phyloP scores from a whole-genome alignment of 2,113 vertebrate species.

The Trochalopteron elliotii region DNA sequence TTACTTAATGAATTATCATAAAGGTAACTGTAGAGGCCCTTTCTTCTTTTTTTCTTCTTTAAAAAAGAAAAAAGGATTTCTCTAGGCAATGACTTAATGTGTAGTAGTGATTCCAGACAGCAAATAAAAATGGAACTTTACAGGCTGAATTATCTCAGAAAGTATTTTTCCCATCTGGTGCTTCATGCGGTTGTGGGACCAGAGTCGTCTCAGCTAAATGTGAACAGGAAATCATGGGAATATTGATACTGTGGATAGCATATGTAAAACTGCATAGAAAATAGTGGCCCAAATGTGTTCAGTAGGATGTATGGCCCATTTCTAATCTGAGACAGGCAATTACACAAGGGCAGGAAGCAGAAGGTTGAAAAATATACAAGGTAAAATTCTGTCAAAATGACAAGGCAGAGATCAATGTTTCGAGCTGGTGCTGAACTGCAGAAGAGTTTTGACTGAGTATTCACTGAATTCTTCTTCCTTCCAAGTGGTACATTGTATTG shows the following conservation, averaged over 20 bases:
- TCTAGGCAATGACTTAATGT: neutral
- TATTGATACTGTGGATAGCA: neutral
- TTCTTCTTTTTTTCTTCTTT: neutral
- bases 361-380: neutral
- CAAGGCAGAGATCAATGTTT: neutral
- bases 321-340: neutral
- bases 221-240: neutral
- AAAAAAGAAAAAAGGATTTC: neutral
- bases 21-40: neutral
- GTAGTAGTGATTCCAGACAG: neutral
- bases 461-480: neutral
- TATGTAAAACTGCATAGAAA: neutral
- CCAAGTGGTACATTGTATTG: neutral
- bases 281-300: neutral
- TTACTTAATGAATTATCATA: neutral
- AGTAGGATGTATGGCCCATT: neutral
- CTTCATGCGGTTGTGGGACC: neutral
- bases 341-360: neutral
- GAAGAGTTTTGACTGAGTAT: neutral
- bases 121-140: neutral
- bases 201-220: neutral
- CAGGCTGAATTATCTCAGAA: neutral
- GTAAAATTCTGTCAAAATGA: neutral
- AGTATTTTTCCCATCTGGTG: neutral
- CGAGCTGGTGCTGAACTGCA: neutral